Evolutionary conservation across 1,140 invertebrate species (phyloP).

Genomic region (Euschistus heros): DNA sequence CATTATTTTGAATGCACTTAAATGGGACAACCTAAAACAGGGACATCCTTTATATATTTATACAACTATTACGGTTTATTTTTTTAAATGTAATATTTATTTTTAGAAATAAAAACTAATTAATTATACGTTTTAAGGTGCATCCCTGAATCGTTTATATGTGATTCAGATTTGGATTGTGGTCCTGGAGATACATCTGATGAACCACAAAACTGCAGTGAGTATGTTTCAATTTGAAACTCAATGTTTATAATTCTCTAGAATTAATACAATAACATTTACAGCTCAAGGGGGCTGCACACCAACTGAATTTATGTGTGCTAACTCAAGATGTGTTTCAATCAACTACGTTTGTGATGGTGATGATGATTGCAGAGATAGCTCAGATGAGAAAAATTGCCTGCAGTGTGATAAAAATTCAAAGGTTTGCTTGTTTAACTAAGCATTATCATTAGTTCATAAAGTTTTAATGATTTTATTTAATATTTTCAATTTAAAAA

Average conservation of each 20-base stretch:
- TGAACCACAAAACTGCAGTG: conserved; percentile 45
- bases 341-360: conserved; percentile 44
- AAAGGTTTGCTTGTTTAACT: neutral
- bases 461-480: no score
- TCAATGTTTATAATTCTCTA: neutral
- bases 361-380: conserved; percentile 41
- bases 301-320: conserved; percentile 35
- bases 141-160: conserved; percentile 65
- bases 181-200: conserved; percentile 57
- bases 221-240: conserved; percentile 36
- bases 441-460: neutral
- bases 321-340: conserved; percentile 36
- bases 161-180: conserved; percentile 66
- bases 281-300: conserved; percentile 30
- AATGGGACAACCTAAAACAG: no score
- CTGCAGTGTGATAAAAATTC: neutral
- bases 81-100: no score
- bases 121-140: conserved; percentile 28
- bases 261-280: neutral
- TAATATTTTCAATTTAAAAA: no score
- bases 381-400: conserved; percentile 43
- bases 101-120: no score
- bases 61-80: no score
- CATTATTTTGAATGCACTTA: no score
- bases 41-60: no score